A percentile compares a stretch with the other conserved stretches of the same genome.
phyloP scores from a whole-genome alignment of 2,797 vertebrate genomes.

The Sebastes diaconus region DNA sequence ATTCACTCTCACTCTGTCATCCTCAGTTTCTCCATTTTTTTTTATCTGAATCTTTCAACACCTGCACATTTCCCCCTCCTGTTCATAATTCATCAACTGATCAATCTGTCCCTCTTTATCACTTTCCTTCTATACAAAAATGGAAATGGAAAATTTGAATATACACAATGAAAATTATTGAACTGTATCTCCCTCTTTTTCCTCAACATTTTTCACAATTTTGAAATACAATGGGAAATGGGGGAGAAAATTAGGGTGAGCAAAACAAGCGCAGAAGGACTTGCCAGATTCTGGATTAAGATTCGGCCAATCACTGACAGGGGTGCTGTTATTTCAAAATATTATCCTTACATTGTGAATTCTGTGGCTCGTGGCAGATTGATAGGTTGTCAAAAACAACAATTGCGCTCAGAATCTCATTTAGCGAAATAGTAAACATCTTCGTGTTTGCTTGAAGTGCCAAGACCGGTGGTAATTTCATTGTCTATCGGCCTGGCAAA shows the following conservation, averaged over 20 bases:
- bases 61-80: conserved; percentile 17
- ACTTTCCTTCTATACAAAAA: background rate
- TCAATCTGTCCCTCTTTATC: conserved; percentile 19
- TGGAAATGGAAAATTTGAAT: background rate
- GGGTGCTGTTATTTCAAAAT: conserved; percentile 37
- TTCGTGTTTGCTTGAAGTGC: conserved; percentile 55
- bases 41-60: conserved; percentile 42
- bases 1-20: conserved; percentile 49
- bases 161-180: background rate
- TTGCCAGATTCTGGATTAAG: conserved; percentile 15
- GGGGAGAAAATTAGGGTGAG: background rate
- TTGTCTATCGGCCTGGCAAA: conserved; percentile 46
- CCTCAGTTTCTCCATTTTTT: conserved; percentile 32
- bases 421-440: conserved; percentile 62
- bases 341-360: conserved; percentile 34
- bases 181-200: background rate
- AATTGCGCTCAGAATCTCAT: conserved; percentile 31
- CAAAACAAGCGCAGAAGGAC: conserved; percentile 34
- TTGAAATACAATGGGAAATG: background rate
- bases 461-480: conserved; percentile 47
- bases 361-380: conserved; percentile 32
- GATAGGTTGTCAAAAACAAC: conserved; percentile 55
- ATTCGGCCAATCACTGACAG: conserved; percentile 22
- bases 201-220: background rate
- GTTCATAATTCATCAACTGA: conserved; percentile 42